Conservation (phyloP, 2,113 vertebrate species). For the Sula dactylatra region DNA sequence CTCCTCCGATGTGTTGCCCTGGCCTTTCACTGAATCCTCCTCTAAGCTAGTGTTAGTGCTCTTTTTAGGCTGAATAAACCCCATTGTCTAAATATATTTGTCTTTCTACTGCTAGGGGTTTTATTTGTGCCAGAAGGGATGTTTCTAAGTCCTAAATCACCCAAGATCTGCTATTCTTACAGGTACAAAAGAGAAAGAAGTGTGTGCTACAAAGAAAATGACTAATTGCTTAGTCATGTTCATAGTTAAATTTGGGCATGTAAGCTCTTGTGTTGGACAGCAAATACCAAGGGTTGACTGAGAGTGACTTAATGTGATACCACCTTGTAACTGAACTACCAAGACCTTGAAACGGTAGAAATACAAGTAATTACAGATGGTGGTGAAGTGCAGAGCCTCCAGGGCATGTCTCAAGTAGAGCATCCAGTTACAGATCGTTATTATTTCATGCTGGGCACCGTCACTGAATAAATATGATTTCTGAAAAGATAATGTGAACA, state of each 20-base stretch:
- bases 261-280: not conserved
- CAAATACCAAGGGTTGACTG: not conserved
- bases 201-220: fast-evolving
- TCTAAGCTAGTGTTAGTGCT: not conserved
- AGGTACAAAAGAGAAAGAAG: not conserved
- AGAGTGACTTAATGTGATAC: fast-evolving
- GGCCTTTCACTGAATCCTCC: not conserved
- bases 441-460: not conserved
- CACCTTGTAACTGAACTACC: not conserved
- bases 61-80: not conserved
- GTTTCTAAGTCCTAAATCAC: not conserved
- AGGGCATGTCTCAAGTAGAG: not conserved
- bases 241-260: not conserved
- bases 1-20: fast-evolving
- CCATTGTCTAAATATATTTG: not conserved
- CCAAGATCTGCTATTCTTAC: not conserved
- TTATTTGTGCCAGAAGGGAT: not conserved
- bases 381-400: not conserved
- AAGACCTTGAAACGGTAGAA: not conserved
- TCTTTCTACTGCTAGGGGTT: not conserved
- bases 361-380: not conserved
- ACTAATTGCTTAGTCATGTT: not conserved
- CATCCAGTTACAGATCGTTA: not conserved
- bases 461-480: not conserved
- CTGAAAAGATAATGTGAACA: not conserved